phyloP scores from a whole-genome alignment of 2,113 vertebrate genomes.

The Picathartes gymnocephalus region DNA sequence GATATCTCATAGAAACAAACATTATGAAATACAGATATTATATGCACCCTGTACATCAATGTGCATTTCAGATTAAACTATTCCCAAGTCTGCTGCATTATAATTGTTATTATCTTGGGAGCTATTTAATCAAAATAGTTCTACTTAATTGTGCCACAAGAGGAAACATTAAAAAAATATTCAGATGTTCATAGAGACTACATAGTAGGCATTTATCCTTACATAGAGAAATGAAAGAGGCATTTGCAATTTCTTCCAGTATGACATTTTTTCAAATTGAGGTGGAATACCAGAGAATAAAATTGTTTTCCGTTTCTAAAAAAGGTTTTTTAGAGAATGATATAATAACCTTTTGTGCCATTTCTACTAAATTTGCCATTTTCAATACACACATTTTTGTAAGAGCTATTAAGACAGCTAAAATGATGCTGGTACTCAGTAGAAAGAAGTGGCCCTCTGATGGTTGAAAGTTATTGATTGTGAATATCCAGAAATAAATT shows the following conservation, averaged over 20 bases:
- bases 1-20: constrained; percentile 36
- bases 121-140: constrained; percentile 70
- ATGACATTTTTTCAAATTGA: neutral
- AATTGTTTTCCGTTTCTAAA: neutral
- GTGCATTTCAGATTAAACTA: constrained; percentile 57
- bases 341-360: neutral
- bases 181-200: constrained; percentile 44
- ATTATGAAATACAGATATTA: constrained; percentile 59
- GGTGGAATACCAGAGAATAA: neutral
- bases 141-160: constrained; percentile 49
- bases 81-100: constrained; percentile 43
- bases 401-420: neutral
- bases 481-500: neutral
- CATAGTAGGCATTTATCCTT: constrained; percentile 9
- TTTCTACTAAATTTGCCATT: neutral
- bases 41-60: neutral
- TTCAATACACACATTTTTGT: neutral
- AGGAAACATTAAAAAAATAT: constrained; percentile 24
- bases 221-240: constrained; percentile 11
- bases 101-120: constrained; percentile 56
- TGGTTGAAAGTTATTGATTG: neutral
- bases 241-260: neutral
- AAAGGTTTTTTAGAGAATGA: constrained; percentile 17
- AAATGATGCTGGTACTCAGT: neutral
- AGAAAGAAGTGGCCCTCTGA: neutral